Evolutionary conservation across 1,140 invertebrate species (phyloP), one percentile per base, ranked within the genome.

Genomic region (Habropoda laboriosa): DNA sequence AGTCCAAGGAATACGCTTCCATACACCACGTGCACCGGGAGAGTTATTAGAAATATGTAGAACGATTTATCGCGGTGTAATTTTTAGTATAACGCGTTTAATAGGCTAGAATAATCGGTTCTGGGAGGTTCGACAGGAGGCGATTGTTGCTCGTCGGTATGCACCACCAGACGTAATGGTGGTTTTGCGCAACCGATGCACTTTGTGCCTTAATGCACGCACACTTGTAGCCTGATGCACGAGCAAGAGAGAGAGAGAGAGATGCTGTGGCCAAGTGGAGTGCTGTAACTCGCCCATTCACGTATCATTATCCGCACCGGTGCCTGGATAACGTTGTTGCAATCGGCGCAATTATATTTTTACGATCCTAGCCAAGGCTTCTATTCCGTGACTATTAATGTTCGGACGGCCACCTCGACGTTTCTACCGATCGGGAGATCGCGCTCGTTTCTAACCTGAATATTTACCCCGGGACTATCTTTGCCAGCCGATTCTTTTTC

Each of bases 341-440:
- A 93, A 93, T 92, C 90, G 89, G 81, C 81, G 91, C 90, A 92
- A 92, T 93, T 93, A 93, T 89, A 92, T 92, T 92, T 93, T 92
- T 93, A 93, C 91, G 92, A 92, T 92, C 89, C 74, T 38, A 83
- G 80, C 89, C 91, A 91, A 92, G 91, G 91, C 89, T 91, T 90
- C 89, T 87, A 88, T 90, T 90, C 83, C 83, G 85, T 88, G 90
- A 90, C 87, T 91, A 90, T 92, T 91, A 92, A 92, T 92, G 87
- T 66, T 77, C 80, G 71, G 72, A 60, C 75, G 68, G 70, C 67
- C 78, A 55, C 72, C 81, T 85, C 83, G 80, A 72, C 40, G 55
- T n/a, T 40, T 66, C 53, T 40, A 53, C 40, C n/a, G 42, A 72
- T 77, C 76, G 55, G 32, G 27, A n/a, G 40, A 72, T 74, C 66